A percentile compares a stretch with the other conserved stretches of the same genome.
Evolutionary conservation across 1,140 invertebrate genomes (phyloP).

Genomic region (Archegozetes longisetosus): DNA sequence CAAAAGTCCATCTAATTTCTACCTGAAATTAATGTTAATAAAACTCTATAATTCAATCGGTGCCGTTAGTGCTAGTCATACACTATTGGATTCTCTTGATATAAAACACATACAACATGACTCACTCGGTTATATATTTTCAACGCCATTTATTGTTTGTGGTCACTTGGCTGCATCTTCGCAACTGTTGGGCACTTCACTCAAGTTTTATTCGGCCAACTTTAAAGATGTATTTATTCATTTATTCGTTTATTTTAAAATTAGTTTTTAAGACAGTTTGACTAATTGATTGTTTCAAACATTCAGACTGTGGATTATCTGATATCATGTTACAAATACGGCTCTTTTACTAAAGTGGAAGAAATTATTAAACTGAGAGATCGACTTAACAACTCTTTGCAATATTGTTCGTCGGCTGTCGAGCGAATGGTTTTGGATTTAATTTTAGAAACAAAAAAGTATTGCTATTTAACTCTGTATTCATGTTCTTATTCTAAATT

Average conservation of each 20-base stretch:
- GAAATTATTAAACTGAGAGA: constrained; percentile 74
- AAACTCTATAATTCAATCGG: constrained; percentile 53
- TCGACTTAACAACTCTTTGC: constrained; percentile 60
- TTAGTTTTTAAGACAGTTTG: constrained; percentile 1
- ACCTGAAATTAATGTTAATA: constrained; percentile 53
- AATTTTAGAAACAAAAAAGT: constrained; percentile 35
- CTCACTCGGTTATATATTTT: constrained; percentile 55
- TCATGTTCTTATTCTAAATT: neutral
- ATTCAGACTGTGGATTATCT: constrained; percentile 70
- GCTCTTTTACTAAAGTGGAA: constrained; percentile 67
- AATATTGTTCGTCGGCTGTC: constrained; percentile 52
- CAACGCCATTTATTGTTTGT: constrained; percentile 47
- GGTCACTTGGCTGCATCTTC: constrained; percentile 47
- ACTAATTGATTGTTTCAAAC: neutral
- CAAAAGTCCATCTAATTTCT: constrained; percentile 56
- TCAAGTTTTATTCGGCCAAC: constrained; percentile 70
- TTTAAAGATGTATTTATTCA: constrained; percentile 54
- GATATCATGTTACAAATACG: constrained; percentile 79
- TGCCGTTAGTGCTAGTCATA: constrained; percentile 46
- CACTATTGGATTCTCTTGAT: constrained; percentile 52
- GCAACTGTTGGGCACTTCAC: constrained; percentile 46
- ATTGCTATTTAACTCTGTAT: constrained; percentile 12
- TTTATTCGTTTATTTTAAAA: constrained; percentile 13
- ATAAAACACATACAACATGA: constrained; percentile 89
- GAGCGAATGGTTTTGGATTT: constrained; percentile 64